Base-by-base conservation (phyloP, 2,888 invertebrate genomes). In the Aphelenchoides bicaudatus region DNA sequence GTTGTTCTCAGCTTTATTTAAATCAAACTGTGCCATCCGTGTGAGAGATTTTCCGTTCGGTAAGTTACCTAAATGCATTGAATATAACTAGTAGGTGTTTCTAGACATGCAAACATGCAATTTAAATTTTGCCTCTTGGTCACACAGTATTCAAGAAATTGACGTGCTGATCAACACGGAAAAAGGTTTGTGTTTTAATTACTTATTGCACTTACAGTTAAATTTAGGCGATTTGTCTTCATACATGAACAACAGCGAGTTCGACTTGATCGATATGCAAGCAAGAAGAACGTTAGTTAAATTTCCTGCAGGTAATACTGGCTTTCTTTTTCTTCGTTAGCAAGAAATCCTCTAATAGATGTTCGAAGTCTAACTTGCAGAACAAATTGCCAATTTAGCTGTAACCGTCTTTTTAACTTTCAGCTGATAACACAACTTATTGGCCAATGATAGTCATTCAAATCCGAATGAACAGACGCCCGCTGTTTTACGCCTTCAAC, bases 211-310 rank as follows among this genome's bases (percentile, higher is more conserved):
- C n/a, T n/a, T n/a, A n/a, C n/a, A n/a, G n/a, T n/a, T n/a, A n/a
- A n/a, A n/a, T n/a, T n/a, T n/a, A n/a, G n/a, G 90, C 0, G 90
- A 91, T 80, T 85, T 87, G 51, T 87, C 87, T 68, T 90, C 90
- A 82, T 91, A 90, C 80, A 89, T 90, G 78, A 87, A 87, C n/a
- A 91, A 90, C 80, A 89, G 89, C 1, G 91, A 91, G 81, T 91
- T 90, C 81, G 88, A 89, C 79, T 82, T 91, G 67, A 75, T 82
- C 23, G 79, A 80, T 56, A 81, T 83, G 73, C 78, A 72, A 67
- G 82, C 75, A 0, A 68, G 63, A n/a, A 54, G 73, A 50, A 70
- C 72, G 52, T 71, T 71, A 16, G 21, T 19, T 19, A 16, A 39
- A 8, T 51, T 51, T 19, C 52, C 52, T 19, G 39, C n/a, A n/a